Percentiles rank a stretch among this genome's conserved stretches.
These are phyloP conservation scores for Cataglyphis hispanica DNA, from an alignment of 1,140 invertebrate species.

Conservation along the genomic window DNA sequence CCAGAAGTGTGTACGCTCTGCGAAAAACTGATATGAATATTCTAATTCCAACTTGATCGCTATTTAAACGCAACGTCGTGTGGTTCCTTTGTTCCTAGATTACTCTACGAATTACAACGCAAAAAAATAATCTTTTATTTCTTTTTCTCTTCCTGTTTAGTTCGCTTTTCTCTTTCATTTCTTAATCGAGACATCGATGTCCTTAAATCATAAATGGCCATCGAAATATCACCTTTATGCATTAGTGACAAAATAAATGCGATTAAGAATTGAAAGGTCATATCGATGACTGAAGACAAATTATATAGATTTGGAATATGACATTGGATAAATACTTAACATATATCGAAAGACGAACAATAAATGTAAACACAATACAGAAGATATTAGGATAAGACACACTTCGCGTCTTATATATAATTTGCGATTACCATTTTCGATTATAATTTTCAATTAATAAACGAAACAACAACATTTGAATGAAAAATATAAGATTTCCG, in stretches of 20 bases:
- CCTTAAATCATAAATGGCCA: background rate
- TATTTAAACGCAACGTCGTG: background rate
- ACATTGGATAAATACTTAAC: background rate
- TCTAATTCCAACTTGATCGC: conserved; percentile 7
- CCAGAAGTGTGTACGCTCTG: conserved; percentile 7
- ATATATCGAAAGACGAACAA: background rate
- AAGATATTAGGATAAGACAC: background rate
- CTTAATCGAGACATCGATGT: background rate
- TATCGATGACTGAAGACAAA: background rate
- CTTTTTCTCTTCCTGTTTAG: background rate
- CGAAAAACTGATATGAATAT: conserved; percentile 65
- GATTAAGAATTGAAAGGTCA: too few relatives aligned
- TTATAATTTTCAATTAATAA: background rate
- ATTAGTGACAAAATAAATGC: too few relatives aligned
- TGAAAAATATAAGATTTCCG: background rate
- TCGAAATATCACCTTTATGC: background rate
- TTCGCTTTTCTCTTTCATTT: background rate
- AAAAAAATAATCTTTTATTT: conserved; percentile 44
- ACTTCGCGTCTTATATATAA: background rate
- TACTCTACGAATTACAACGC: conserved; percentile 20
- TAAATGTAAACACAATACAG: background rate
- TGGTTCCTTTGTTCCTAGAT: background rate
- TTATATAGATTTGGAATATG: background rate
- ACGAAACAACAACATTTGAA: background rate
- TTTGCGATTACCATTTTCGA: too few relatives aligned